phyloP scores from a whole-genome alignment of 2,113 vertebrate genomes.

The Chaenocephalus aceratus region DNA sequence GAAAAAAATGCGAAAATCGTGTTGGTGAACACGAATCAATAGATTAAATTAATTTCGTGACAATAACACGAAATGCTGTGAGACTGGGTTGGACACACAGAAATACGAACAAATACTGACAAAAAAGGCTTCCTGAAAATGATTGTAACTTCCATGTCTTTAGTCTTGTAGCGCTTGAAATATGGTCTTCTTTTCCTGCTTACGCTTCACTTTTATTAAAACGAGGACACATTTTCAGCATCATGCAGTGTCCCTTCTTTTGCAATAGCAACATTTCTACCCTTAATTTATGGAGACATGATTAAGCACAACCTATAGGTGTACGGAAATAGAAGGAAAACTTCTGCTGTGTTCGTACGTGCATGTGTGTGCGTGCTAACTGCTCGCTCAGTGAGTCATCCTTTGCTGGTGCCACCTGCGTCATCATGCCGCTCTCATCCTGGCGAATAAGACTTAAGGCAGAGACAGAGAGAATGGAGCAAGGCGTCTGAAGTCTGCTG shows the following conservation, averaged over 20 bases:
- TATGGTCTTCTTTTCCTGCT: not conserved
- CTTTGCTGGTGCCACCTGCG: constrained; percentile 69
- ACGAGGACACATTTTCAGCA: not conserved
- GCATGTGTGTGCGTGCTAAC: constrained; percentile 36
- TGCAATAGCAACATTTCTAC: not conserved
- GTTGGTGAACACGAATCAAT: no score
- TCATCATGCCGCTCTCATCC: constrained; percentile 67
- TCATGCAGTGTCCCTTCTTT: not conserved
- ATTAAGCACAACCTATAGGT: constrained; percentile 11
- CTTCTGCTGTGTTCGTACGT: constrained; percentile 6
- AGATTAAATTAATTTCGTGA: no score
- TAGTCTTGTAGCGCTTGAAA: not conserved
- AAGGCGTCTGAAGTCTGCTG: constrained; percentile 39
- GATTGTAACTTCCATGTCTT: not conserved
- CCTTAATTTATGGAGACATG: constrained; percentile 3
- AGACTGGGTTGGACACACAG: not conserved
- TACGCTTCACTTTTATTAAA: not conserved
- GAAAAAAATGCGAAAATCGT: no score
- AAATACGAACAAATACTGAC: no score
- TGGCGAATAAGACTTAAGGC: constrained; percentile 39
- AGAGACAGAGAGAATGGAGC: constrained; percentile 31
- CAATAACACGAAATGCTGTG: no score
- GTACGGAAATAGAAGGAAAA: constrained; percentile 1
- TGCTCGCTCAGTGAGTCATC: constrained; percentile 74
- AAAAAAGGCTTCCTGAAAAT: no score